Evolutionary conservation across 2,888 invertebrate genomes (phyloP), one percentile per base, ranked within the genome.

Genomic region (Trissolcus japonicus): DNA sequence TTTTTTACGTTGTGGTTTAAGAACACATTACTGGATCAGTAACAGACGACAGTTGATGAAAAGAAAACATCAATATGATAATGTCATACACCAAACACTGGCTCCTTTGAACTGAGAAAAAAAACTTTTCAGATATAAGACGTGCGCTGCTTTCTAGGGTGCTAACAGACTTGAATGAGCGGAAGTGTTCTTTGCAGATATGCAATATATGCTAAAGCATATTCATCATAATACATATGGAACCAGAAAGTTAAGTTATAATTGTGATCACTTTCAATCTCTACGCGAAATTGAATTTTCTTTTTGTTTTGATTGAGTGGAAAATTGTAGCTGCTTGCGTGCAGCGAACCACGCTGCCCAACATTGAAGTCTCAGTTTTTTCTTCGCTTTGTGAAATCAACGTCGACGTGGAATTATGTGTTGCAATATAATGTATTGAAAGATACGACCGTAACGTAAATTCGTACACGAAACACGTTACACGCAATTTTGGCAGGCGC

Each of bases 361-460:
- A 55, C 16, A 55, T 66, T 57, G 41, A 16, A 53, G 29, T 56
- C 57, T 40, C 16, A 16, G 41, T 54, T 68, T 71, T 62, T 61
- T 56, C 14, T 41, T 50, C 19, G 62, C 62, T 72, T 72, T 54
- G 71, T 35, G 21, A 73, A 48, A 65, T 60, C 72, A 16, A 19
- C 41, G 19, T 43, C 35, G 51, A 40, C 54, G 72, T 59, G 48
- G 54, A 66, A 56, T 62, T 14, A 50, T 29, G 54, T 19, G 53
- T 62, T 67, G 62, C 61, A 61, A 62, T 57, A 59, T 53, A 41
- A 19, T 25, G 61, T 61, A 61, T 54, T 40, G 46, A 68, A 68
- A 19, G 14, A 60, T 51, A 57, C 16, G 11, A 29, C 11, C 1
- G 35, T 35, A 35, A 53, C 53, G 40, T 19, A 46, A 46, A 46